Evolutionary conservation across 2,797 vertebrate genomes (phyloP), one percentile per base, ranked within the genome.

Genomic region (Vireo griseus): DNA sequence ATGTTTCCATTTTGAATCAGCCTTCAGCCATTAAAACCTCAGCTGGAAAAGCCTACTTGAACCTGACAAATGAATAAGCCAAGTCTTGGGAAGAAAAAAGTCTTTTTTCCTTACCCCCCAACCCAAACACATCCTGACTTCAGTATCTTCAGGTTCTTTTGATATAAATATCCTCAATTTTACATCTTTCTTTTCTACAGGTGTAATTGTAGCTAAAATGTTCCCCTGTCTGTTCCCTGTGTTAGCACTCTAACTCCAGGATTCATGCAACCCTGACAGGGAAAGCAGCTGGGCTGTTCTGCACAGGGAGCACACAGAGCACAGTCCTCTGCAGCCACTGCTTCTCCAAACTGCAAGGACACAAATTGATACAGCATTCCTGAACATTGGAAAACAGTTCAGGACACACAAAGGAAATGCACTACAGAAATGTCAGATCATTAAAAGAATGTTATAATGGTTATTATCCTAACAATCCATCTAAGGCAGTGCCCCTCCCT

Each of bases 1-100:
- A 1, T 77, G 39, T 91, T 94, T 96, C 94, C 85, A 92, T 54
- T 90, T 88, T 79, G 90, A 92, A 76, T 95, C 94, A 93, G 54
- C 20, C 33, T 69, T 84, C 33, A 74, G 74, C 22, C 59, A 78
- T 29, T 65, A 73, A 81, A 62, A 73, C 26, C 55, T 90, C 79
- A 90, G 22, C 47, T 82, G 76, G 80, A 76, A 91, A 84, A 79
- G 55, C 40, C 39, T 63, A 40, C 20, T 3, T 62, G 28, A 55
- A 67, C 35, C n/a, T 35, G 35, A 88, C 57, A 95, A 76, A 63
- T 5, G 7, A 59, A 54, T 37, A 48, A 44, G 48, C 9, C 16
- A 35, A 4, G 42, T 59, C 39, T 62, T 1, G 1, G 39, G 39
- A 71, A 83, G 44, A 65, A 65, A 28, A n/a, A 25, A 17, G 9